Evolutionary conservation across 1,140 invertebrate species (phyloP).

Genomic region (Sminthurides bifidus): DNA sequence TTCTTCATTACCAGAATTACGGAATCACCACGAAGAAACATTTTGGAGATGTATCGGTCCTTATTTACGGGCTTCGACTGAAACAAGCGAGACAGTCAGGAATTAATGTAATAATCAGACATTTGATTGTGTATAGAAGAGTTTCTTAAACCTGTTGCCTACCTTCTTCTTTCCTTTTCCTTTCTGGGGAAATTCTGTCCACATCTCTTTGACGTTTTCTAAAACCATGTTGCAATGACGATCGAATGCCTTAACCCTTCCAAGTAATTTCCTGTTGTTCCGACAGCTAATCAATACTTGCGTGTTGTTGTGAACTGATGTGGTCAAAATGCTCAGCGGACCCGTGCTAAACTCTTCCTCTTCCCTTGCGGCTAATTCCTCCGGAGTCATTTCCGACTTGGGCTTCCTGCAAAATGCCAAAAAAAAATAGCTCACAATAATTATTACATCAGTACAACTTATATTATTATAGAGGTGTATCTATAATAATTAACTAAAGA

Average conservation of each 20-base stretch:
- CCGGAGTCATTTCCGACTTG: conserved; percentile 88
- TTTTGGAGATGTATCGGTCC: conserved; percentile 97
- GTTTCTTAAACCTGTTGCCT: conserved; percentile 9
- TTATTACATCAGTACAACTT: too few relatives aligned
- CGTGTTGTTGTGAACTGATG: conserved; percentile 97
- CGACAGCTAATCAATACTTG: conserved; percentile 69
- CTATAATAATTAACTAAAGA: too few relatives aligned
- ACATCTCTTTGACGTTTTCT: conserved; percentile 99
- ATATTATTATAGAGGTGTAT: too few relatives aligned
- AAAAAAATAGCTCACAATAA: too few relatives aligned
- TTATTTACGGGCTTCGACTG: conserved; percentile 96
- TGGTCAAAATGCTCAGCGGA: conserved; percentile 90
- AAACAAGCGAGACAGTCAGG: conserved; percentile 34
- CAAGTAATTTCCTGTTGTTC: conserved; percentile 96
- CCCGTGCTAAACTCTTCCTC: conserved; percentile 99
- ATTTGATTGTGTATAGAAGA: neutral
- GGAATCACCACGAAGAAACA: conserved; percentile 97
- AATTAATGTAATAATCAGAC: neutral
- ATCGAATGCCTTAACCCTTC: conserved; percentile 97
- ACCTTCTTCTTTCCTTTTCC: conserved; percentile 95
- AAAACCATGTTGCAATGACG: conserved; percentile 99
- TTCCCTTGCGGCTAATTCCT: conserved; percentile 87
- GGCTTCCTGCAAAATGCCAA: conserved; percentile 57
- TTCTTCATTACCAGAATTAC: conserved; percentile 96
- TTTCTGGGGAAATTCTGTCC: conserved; percentile 93